phyloP scores from a whole-genome alignment of 2,797 vertebrate genomes.

The Hemitrygon akajei region DNA sequence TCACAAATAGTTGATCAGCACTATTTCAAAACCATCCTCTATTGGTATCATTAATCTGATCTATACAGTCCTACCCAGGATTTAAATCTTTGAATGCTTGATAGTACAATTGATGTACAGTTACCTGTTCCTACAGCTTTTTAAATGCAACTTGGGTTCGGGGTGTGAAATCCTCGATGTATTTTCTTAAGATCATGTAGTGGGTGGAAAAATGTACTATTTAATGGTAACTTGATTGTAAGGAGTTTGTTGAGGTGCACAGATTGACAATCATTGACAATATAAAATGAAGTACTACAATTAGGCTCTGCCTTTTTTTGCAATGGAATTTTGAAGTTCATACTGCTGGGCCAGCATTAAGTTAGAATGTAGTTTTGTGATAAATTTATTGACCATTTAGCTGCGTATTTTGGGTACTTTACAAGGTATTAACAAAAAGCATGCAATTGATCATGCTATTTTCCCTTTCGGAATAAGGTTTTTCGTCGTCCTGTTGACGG shows the following conservation, averaged over 20 bases:
- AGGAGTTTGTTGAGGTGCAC: background rate
- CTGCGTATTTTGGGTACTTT: background rate
- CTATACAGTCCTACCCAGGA: background rate
- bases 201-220: background rate
- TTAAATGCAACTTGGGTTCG: background rate
- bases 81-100: conserved; percentile 17
- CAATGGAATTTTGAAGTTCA: background rate
- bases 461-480: background rate
- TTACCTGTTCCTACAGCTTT: background rate
- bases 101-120: background rate
- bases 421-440: background rate
- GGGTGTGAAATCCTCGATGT: background rate
- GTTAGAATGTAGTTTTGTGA: too few species aligned
- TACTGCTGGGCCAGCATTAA: background rate
- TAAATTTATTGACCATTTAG: background rate
- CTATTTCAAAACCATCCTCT: background rate
- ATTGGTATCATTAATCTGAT: background rate
- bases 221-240: background rate
- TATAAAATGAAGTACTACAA: background rate
- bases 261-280: background rate
- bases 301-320: background rate
- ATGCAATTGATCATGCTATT: background rate
- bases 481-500: background rate
- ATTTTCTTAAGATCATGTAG: background rate
- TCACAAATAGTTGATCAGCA: background rate